Conservation (phyloP, 2,888 invertebrate genomes). For the Dolichomitus sp. region DNA sequence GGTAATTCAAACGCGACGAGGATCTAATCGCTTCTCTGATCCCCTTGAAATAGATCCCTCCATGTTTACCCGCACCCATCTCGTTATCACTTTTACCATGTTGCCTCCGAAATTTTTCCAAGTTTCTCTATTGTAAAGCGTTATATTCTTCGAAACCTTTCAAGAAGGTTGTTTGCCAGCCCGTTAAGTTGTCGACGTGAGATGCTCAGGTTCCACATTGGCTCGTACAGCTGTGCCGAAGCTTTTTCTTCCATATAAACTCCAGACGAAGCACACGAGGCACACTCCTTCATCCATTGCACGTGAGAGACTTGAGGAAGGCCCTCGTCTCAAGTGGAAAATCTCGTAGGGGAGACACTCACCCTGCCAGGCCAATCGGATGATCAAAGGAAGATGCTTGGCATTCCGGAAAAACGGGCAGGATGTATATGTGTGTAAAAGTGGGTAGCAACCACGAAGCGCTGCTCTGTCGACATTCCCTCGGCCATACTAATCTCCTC, state of each 20-base stretch:
- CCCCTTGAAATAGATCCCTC: not conserved
- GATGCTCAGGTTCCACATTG: conserved; percentile 44
- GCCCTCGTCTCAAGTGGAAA: conserved; percentile 65
- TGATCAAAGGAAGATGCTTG: conserved; percentile 65
- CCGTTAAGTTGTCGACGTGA: conserved; percentile 51
- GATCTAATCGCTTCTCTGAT: conserved; percentile 6
- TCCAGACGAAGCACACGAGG: conserved; percentile 34
- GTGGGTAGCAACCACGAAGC: not conserved
- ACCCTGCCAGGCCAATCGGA: conserved; percentile 51
- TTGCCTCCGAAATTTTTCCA: not conserved
- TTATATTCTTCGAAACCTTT: conserved; percentile 1
- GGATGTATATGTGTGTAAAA: conserved; percentile 5
- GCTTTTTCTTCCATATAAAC: conserved; percentile 42
- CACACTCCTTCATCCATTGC: conserved; percentile 26
- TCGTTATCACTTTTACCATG: conserved; percentile 17
- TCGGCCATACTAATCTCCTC: conserved; percentile 41
- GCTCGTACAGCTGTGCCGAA: conserved; percentile 25
- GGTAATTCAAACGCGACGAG: not conserved
- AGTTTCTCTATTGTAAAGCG: conserved; percentile 15
- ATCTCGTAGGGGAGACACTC: conserved; percentile 55
- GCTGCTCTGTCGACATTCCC: conserved; percentile 25
- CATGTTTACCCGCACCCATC: not conserved
- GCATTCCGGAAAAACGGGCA: conserved; percentile 65
- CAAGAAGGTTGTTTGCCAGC: conserved; percentile 57
- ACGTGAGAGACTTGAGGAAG: conserved; percentile 41